phyloP scores from a whole-genome alignment of 2,113 vertebrate genomes.

The Eira barbara region DNA sequence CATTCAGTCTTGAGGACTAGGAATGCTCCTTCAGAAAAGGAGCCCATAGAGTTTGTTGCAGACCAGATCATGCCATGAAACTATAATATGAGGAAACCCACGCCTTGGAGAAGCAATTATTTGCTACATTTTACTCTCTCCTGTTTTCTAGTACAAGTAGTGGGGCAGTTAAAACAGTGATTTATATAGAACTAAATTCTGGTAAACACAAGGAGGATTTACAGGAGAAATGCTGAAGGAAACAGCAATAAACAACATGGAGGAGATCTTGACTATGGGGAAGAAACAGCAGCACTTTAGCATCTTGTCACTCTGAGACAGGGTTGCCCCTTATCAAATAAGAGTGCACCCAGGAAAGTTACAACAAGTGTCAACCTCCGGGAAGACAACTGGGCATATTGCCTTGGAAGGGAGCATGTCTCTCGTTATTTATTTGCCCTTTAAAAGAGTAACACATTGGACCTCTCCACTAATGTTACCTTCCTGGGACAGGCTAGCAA shows the following conservation, averaged over 20 bases:
- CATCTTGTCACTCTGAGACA: neutral
- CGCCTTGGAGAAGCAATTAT: neutral
- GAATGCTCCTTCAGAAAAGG: neutral
- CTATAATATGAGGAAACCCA: neutral
- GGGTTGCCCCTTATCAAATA: neutral
- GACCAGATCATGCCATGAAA: neutral
- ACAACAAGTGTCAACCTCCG: neutral
- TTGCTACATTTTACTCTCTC: neutral
- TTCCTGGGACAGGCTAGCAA: neutral
- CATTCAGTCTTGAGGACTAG: neutral
- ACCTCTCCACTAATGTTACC: neutral
- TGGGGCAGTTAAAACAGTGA: neutral
- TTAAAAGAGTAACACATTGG: neutral
- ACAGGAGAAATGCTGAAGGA: neutral
- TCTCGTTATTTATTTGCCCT: neutral
- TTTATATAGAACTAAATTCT: constrained; percentile 31
- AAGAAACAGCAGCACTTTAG: neutral
- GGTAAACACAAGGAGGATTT: neutral
- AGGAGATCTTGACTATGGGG: neutral
- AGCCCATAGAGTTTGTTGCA: neutral
- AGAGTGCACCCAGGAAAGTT: neutral
- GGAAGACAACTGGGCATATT: neutral
- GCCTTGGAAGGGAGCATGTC: neutral
- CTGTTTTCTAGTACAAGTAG: constrained; percentile 12
- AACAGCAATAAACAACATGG: neutral